Base-by-base conservation (phyloP, 2,113 vertebrate species). In the Lepus americanus region DNA sequence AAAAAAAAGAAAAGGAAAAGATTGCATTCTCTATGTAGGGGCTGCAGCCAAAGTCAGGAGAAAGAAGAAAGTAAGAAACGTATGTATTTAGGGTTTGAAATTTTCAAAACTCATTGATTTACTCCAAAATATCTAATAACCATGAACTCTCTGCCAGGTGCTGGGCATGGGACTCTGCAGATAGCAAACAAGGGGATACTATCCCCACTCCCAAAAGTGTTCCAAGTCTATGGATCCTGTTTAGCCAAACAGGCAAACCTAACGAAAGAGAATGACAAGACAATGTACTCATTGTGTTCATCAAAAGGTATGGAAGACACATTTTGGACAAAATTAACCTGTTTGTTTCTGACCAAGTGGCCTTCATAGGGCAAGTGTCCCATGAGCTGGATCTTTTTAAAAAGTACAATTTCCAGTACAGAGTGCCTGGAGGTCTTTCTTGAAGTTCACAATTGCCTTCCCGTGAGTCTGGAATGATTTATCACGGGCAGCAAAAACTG, bases 391-490 rank as follows among this genome's bases (percentile, higher is more conserved):
- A 23, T 39, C 59, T 55, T 79, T 74, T 36, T 66, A 64, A 69
- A 80, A 82, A 84, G 39, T 55, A 93, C 0, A 67, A 2, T 73
- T 78, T 72, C 66, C 17, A 63, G 5, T 33, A 77, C 44, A 86
- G 36, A 86, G 67, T 0, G 0, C 19, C 64, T 27, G 17, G 17
- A 92, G 80, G n/a, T 94, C 77, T 96, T 88, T 6, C 19, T 66
- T 59, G 14, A 85, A 92, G 39, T 44, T 94, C 72, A 36, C 49
- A 88, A 29, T 92, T 6, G 81, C 44, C 22, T 94, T 92, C 49
- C 81, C 61, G 22, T 78, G 33, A 83, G 66, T 64, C 31, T 77
- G 36, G 27, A 89, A 51, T 66, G 81, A 96, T 85, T 93, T 64
- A 73, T 92, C 77, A 90, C 5, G n/a, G 36, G 39, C 63, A 82